These are phyloP conservation scores for Athene cunicularia DNA, from an alignment of 2,113 vertebrate species.

Conservation along the genomic window DNA sequence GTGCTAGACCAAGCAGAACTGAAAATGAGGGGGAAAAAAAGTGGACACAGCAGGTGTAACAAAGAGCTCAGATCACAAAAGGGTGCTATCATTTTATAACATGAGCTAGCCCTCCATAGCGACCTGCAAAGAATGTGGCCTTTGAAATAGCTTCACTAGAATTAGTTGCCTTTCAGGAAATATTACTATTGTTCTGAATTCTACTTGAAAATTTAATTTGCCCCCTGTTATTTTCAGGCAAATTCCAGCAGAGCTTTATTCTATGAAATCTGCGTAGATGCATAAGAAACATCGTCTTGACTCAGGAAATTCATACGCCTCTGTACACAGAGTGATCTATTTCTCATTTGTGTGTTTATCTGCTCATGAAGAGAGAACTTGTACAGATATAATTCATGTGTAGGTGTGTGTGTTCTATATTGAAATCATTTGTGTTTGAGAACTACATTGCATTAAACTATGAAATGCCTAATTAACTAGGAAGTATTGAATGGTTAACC, in stretches of 20 bases:
- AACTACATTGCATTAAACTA: not conserved
- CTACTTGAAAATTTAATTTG: constrained; percentile 74
- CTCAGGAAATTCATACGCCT: not conserved
- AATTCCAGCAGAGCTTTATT: constrained; percentile 68
- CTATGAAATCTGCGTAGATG: constrained; percentile 38
- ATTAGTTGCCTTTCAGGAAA: constrained; percentile 71
- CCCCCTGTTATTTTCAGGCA: constrained; percentile 71
- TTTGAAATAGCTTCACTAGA: constrained; percentile 66
- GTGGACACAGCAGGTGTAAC: constrained; percentile 67
- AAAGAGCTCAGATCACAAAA: constrained; percentile 51
- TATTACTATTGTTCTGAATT: constrained; percentile 75
- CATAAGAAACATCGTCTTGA: not conserved
- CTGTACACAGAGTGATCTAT: not conserved
- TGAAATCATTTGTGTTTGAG: not conserved
- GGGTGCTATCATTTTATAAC: constrained; percentile 72
- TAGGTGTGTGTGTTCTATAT: not conserved
- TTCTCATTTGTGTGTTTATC: not conserved
- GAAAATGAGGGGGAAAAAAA: not conserved
- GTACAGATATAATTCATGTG: not conserved
- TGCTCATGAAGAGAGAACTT: not conserved
- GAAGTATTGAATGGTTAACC: not conserved
- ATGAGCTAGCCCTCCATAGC: constrained; percentile 68
- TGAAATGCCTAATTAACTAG: not conserved
- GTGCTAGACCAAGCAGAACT: constrained; percentile 67
- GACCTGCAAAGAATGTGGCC: constrained; percentile 71